Evolutionary conservation across 2,113 vertebrate species (phyloP), one percentile per base, ranked within the genome.

Genomic region (Electrona antarctica): DNA sequence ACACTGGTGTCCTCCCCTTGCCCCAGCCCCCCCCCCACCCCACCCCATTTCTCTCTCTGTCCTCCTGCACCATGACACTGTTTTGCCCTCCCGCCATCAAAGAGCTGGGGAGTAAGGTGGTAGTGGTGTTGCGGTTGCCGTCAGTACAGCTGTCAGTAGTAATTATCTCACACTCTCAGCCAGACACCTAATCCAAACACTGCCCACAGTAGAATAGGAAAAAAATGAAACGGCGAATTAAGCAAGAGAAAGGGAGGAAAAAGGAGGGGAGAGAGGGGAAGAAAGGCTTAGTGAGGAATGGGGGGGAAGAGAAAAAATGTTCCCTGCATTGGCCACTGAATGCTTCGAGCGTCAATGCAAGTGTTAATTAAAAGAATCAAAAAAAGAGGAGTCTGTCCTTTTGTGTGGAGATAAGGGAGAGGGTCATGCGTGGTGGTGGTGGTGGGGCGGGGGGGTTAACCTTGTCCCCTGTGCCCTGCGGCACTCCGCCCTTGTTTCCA

Each of bases 81-180:
- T 41, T 41, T 41, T 3, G 33, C 79, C 85, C 90, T 91, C 90
- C 91, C 91, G 93, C 88, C 89, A 92, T 93, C 91, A 95, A 92
- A 93, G 90, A 91, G 90, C 92, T 92, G 94, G 92, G 90, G 83
- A 88, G 93, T 88, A 95, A 94, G 93, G 94, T 95, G 93, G 94
- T 93, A 76, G 71, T 94, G 70, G 83, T 94, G 93, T 79, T 90
- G 93, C 95, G 93, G 93, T 94, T 93, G 94, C 94, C 91, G 95
- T 95, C 93, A 93, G 92, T 96, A 95, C 96, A 97, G 95, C 95
- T 97, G 96, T 97, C 96, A 95, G 93, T 91, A 94, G 94, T 94
- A 96, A 98, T 99, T 97, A 98, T 97, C 95, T 97, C 96, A 95
- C 89, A 83, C 85, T 92, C 90, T 85, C 87, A 89, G 90, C 85